Evolutionary conservation across 1,140 invertebrate genomes (phyloP).

Genomic region (Drosophila hydei): DNA sequence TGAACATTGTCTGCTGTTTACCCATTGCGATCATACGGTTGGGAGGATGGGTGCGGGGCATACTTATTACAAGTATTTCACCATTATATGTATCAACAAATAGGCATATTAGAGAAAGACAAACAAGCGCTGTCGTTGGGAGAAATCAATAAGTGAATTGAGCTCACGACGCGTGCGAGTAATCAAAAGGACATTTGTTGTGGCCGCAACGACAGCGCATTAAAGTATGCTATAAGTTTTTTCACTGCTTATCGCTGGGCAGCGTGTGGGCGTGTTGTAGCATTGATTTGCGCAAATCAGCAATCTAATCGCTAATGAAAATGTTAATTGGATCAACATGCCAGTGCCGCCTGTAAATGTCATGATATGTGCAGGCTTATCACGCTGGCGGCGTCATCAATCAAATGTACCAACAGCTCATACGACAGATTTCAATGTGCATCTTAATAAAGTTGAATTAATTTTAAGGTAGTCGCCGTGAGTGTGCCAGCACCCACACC

Average conservation of each 20-base stretch:
- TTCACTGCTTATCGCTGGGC: constrained; percentile 8
- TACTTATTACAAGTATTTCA: constrained; percentile 17
- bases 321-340: constrained; percentile 46
- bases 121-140: constrained; percentile 5
- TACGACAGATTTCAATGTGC: constrained; percentile 3
- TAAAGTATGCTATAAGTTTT: constrained; percentile 44
- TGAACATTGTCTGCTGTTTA: constrained; percentile 25
- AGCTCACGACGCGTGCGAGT: constrained; percentile 36
- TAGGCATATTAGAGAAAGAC: constrained; percentile 45
- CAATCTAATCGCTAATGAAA: constrained; percentile 34
- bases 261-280: neutral
- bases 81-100: constrained; percentile 28
- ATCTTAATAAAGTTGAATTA: constrained; percentile 43
- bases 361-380: constrained; percentile 6
- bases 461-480: constrained; percentile 9
- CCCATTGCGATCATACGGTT: neutral
- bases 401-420: constrained; percentile 6
- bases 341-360: constrained; percentile 3
- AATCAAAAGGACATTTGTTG: constrained; percentile 54
- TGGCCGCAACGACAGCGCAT: constrained; percentile 27
- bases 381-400: constrained; percentile 23
- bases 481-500: constrained; percentile 14
- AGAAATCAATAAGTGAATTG: constrained; percentile 42
- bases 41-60: neutral
- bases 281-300: constrained; percentile 46